These are phyloP conservation scores for Pollenia labialis DNA, from an alignment of 2,888 invertebrate genomes.

Conservation along the genomic window DNA sequence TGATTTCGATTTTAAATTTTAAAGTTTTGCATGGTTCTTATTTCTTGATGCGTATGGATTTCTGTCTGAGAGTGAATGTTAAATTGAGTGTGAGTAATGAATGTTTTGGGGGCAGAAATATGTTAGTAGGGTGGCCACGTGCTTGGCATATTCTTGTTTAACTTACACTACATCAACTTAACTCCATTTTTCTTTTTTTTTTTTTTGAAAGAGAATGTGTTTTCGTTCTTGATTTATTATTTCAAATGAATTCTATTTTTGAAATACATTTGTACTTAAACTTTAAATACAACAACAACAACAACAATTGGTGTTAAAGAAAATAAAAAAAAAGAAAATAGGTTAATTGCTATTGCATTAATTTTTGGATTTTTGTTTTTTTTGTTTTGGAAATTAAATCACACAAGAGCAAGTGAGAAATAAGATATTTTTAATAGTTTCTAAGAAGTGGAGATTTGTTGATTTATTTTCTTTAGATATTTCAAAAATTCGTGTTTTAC, in stretches of 20 bases:
- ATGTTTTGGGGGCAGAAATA: slow-evolving; percentile 3
- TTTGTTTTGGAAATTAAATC: neutral
- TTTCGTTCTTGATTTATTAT: neutral
- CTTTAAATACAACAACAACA: neutral
- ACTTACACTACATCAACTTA: slow-evolving; percentile 17
- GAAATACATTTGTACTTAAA: neutral
- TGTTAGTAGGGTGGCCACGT: slow-evolving; percentile 65
- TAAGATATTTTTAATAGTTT: neutral
- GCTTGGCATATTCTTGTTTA: slow-evolving; percentile 54
- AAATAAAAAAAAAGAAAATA: slow-evolving; percentile 31
- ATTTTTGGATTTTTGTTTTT: neutral
- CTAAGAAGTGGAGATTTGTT: neutral
- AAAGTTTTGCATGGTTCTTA: slow-evolving; percentile 3
- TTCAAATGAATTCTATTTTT: slow-evolving; percentile 2
- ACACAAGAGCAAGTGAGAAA: neutral
- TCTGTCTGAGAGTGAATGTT: neutral
- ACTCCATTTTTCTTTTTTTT: slow-evolving; percentile 14
- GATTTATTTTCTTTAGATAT: neutral
- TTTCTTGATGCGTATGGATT: neutral
- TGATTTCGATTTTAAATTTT: neutral
- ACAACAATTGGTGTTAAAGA: slow-evolving; percentile 30
- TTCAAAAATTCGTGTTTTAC: no score
- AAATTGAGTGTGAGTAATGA: slow-evolving; percentile 34
- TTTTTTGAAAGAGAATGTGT: neutral
- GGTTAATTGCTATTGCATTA: slow-evolving; percentile 45